These are phyloP conservation scores for Oryzias melastigma DNA, from an alignment of 2,113 vertebrate genomes.

Conservation along the genomic window DNA sequence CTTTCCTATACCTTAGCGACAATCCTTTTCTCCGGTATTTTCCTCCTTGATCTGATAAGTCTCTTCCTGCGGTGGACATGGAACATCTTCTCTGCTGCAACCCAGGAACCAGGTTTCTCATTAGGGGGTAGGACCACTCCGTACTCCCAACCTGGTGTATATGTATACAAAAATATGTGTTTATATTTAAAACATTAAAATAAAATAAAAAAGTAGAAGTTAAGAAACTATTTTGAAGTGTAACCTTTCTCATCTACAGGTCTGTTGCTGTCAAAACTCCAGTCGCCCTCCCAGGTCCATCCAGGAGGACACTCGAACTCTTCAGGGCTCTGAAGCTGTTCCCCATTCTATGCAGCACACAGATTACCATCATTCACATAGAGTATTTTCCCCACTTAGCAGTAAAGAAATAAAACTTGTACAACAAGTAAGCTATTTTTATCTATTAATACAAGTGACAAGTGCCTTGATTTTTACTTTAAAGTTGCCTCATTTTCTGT, in stretches of 20 bases:
- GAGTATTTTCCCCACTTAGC: no score
- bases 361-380: background rate
- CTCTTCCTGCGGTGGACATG: conserved; percentile 89
- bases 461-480: no score
- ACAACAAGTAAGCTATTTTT: no score
- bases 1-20: conserved; percentile 72
- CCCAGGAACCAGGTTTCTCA: conserved; percentile 92
- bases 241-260: conserved; percentile 94
- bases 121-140: conserved; percentile 94
- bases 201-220: background rate
- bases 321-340: conserved; percentile 80
- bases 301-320: conserved; percentile 87
- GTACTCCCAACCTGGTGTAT: conserved; percentile 91
- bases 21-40: conserved; percentile 69
- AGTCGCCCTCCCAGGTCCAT: conserved; percentile 92
- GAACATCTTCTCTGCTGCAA: conserved; percentile 96
- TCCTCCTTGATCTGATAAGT: conserved; percentile 84
- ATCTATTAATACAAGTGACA: no score
- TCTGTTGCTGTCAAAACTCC: conserved; percentile 89
- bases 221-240: background rate
- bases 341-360: conserved; percentile 85
- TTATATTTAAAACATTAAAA: background rate
- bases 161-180: background rate
- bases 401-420: no score
- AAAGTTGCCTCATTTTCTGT: no score